phyloP scores from a whole-genome alignment of 2,888 invertebrate species.

The Apodemia hepburni region DNA sequence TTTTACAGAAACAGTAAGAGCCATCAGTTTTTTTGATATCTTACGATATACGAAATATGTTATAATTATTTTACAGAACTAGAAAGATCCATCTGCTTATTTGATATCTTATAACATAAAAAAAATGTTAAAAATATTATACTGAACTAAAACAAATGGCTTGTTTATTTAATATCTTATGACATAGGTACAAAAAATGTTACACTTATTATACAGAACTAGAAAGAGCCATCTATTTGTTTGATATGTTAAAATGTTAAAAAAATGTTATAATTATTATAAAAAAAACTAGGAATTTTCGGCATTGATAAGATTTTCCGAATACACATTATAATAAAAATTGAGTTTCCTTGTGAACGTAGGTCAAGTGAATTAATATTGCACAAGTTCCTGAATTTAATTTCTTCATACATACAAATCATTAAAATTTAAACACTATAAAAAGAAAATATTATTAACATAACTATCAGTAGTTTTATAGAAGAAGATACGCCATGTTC shows the following conservation, averaged over 20 bases:
- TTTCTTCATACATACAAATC: slow-evolving; percentile 25
- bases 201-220: no score
- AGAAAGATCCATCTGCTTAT: no score
- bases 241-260: no score
- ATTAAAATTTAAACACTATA: slow-evolving; percentile 32
- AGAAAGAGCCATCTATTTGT: no score
- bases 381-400: slow-evolving; percentile 34
- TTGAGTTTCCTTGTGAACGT: slow-evolving; percentile 33
- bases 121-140: no score
- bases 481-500: slow-evolving; percentile 16
- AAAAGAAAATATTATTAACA: slow-evolving; percentile 32
- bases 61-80: neutral
- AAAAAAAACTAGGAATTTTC: neutral
- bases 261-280: neutral
- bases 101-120: no score
- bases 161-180: no score
- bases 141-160: no score
- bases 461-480: slow-evolving; percentile 32
- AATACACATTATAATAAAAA: slow-evolving; percentile 24
- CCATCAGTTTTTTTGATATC: no score
- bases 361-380: slow-evolving; percentile 34
- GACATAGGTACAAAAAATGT: no score
- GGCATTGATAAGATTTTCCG: neutral
- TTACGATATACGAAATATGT: no score
- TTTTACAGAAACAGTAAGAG: no score